Conservation (phyloP, 2,113 vertebrate genomes). For the Phainopepla nitens region DNA sequence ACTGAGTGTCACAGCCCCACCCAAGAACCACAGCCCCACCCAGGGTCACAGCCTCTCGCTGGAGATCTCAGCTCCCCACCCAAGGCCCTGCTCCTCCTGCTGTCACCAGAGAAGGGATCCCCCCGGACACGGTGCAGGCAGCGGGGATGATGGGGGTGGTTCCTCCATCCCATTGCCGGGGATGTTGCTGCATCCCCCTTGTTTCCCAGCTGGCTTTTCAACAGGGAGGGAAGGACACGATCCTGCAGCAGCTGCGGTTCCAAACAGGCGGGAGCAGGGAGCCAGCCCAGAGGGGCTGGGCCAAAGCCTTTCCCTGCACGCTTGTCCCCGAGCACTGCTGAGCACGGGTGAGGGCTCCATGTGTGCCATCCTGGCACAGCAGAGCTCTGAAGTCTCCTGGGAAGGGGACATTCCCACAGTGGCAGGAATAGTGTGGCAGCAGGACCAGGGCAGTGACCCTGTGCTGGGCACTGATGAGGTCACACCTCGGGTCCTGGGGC, state of each 20-base stretch:
- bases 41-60: not conserved
- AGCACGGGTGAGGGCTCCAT: accelerated
- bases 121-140: not conserved
- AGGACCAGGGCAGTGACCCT: not conserved
- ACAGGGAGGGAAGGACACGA: not conserved
- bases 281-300: not conserved
- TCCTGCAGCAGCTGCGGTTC: accelerated
- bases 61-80: not conserved
- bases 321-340: accelerated
- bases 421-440: not conserved
- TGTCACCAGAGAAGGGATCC: not conserved
- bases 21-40: not conserved
- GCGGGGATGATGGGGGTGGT: not conserved
- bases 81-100: not conserved
- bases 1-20: not conserved
- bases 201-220: accelerated
- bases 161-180: no score
- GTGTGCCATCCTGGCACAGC: accelerated
- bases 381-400: not conserved
- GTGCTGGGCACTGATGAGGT: not conserved
- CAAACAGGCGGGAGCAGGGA: not conserved
- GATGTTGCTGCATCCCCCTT: accelerated
- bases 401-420: not conserved
- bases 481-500: not conserved
- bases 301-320: not conserved